Conservation (phyloP, 2,113 vertebrate genomes). For the Cacatua alba region DNA sequence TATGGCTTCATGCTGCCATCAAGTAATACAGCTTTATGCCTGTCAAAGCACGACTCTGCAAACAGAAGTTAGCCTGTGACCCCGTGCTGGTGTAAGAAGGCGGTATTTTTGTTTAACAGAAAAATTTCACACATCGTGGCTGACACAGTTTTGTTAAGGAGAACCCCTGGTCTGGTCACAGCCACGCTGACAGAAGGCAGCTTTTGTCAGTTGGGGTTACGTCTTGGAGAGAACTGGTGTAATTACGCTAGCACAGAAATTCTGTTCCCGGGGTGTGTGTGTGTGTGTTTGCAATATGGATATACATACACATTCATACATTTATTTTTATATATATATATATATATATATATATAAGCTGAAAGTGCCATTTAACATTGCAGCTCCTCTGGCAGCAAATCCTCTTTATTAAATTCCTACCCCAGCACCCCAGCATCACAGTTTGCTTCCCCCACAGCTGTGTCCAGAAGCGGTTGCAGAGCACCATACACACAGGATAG, state of each 20-base stretch:
- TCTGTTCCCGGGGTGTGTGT: neutral
- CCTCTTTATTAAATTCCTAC: neutral
- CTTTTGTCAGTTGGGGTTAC: slow-evolving; percentile 13
- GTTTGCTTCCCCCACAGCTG: neutral
- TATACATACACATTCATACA: neutral
- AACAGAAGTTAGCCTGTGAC: slow-evolving; percentile 17
- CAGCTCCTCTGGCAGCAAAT: neutral
- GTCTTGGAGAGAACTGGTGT: neutral
- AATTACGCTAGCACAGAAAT: neutral
- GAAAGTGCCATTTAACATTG: neutral
- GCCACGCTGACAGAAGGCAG: neutral
- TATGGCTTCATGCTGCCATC: neutral
- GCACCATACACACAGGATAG: rapidly evolving
- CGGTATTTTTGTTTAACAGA: neutral
- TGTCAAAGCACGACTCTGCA: neutral
- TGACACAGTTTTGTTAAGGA: neutral
- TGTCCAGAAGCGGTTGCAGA: neutral
- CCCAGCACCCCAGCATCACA: neutral
- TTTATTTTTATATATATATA: neutral
- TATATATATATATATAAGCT: neutral
- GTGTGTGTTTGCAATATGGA: neutral
- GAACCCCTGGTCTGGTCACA: neutral
- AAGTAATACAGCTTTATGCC: neutral
- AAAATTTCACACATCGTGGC: neutral
- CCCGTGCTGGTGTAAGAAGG: neutral